Base-by-base conservation (phyloP, 2,888 invertebrate genomes). In the Parelbella ahira region DNA sequence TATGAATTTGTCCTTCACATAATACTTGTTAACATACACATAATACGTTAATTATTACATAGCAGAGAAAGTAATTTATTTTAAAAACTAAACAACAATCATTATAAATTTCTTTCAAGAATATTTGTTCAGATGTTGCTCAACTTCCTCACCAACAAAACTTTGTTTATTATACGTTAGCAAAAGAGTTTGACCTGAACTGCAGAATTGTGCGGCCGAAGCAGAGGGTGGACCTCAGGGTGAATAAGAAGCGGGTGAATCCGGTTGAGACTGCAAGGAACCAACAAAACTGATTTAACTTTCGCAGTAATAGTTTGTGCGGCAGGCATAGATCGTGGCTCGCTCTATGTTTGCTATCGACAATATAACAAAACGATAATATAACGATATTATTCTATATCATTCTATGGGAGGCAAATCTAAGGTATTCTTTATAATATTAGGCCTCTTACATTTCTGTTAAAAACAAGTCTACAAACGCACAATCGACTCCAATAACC, bases 271-370 rank as follows among this genome's bases (percentile, higher is more conserved):
- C 59, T 47, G 53, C 58, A 63, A 20, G 37, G 20, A 27, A 53
- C 60, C 58, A 68, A 71, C 72, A 69, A 73, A 75, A 76, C 74
- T 76, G 75, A 77, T 78, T 74, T 70, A 77, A 76, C 71, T 78
- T 77, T 71, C 54, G 58, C 65, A 44, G 68, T 70, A 72, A 74
- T 72, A 74, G 77, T 77, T 76, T 72, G 62, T 63, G 70, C 52
- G 62, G 66, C 59, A 53, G 54, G 56, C 61, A 6, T 3, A 12
- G 11, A 11, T 25, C 2, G 47, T 58, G 49, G 61, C 42, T 54
- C 23, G 24, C 5, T 8, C 2, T 15, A 24, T 24, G 2, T 24
- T 3, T 0, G 2, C 1, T 25, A 18, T 2, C 18, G 36, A 25
- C 18, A 18, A 18, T 36, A 2, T 10, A 13, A n/a, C 4, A 7